Conservation (phyloP, 2,888 invertebrate genomes). For the Drosophila mimetica region DNA sequence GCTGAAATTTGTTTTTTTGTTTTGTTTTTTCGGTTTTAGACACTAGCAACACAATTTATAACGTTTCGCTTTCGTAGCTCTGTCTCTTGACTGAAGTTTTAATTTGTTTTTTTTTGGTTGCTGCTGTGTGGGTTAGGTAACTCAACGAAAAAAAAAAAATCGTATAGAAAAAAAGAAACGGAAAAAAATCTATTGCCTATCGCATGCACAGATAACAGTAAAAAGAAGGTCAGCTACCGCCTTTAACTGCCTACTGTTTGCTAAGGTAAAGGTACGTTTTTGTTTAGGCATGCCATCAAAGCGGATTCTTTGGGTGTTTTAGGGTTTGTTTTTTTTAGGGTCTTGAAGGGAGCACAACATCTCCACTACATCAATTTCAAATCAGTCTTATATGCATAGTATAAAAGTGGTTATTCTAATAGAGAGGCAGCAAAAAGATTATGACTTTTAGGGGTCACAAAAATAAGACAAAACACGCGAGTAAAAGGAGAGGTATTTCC, state of each 20-base stretch:
- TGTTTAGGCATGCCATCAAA: slow-evolving; percentile 61
- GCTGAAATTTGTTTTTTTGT: slow-evolving; percentile 69
- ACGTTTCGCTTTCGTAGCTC: slow-evolving; percentile 37
- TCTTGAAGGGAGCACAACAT: slow-evolving; percentile 20
- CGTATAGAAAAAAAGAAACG: slow-evolving; percentile 17
- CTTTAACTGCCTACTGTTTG: slow-evolving; percentile 27
- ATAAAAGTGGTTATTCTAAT: slow-evolving; percentile 5
- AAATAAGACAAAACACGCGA: slow-evolving; percentile 1
- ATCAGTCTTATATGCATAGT: slow-evolving; percentile 1
- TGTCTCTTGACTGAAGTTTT: slow-evolving; percentile 12
- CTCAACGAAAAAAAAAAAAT: slow-evolving; percentile 25
- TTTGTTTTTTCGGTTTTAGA: slow-evolving; percentile 41
- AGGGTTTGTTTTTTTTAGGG: slow-evolving; percentile 1
- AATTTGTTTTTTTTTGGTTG: slow-evolving; percentile 7
- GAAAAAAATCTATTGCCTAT: slow-evolving; percentile 31
- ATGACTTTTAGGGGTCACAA: neutral
- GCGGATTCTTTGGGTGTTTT: slow-evolving; percentile 32
- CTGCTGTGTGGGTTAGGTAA: slow-evolving; percentile 31
- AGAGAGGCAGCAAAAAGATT: neutral
- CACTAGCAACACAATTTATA: slow-evolving; percentile 33
- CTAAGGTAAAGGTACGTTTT: slow-evolving; percentile 27
- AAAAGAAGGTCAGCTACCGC: slow-evolving; percentile 19
- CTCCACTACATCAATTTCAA: slow-evolving; percentile 16
- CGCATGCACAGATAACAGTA: slow-evolving; percentile 40
- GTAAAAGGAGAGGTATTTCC: neutral